These are phyloP conservation scores for Sphaerophoria taeniata DNA, from an alignment of 2,888 invertebrate species.

Conservation along the genomic window DNA sequence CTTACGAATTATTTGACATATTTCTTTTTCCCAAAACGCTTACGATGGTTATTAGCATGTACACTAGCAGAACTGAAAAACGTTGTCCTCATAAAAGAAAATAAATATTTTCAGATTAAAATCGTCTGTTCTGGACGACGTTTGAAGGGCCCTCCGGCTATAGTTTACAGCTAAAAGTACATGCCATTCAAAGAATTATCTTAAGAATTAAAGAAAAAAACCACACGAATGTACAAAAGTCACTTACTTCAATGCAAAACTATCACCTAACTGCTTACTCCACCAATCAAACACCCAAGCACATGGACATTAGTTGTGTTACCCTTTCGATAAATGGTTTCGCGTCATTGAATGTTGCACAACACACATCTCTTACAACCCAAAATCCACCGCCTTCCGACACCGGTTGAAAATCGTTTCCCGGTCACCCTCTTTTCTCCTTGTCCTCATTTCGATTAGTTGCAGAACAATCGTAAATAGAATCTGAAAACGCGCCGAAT, in stretches of 20 bases:
- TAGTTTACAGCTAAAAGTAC: no score
- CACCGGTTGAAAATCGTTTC: slow-evolving; percentile 36
- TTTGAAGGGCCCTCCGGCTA: no score
- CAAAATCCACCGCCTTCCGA: slow-evolving; percentile 39
- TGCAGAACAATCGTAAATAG: slow-evolving; percentile 69
- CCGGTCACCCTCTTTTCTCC: neutral
- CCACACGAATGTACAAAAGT: no score
- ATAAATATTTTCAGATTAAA: no score
- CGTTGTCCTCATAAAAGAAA: no score
- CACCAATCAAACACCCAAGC: slow-evolving; percentile 40
- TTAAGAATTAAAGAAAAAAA: no score
- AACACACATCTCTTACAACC: slow-evolving; percentile 32
- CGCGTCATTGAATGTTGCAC: slow-evolving; percentile 48
- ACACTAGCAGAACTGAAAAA: no score
- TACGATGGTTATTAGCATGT: no score
- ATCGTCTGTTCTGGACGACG: no score
- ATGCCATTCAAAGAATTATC: no score
- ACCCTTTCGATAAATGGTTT: slow-evolving; percentile 57
- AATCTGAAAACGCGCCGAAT: slow-evolving; percentile 74
- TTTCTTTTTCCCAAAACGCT: no score
- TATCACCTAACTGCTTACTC: slow-evolving; percentile 19
- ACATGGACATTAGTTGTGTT: neutral
- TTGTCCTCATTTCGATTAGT: neutral
- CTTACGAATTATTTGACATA: no score
- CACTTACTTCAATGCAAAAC: neutral